Evolutionary conservation across 2,888 invertebrate genomes (phyloP).

Genomic region (Notodonta dromedarius): DNA sequence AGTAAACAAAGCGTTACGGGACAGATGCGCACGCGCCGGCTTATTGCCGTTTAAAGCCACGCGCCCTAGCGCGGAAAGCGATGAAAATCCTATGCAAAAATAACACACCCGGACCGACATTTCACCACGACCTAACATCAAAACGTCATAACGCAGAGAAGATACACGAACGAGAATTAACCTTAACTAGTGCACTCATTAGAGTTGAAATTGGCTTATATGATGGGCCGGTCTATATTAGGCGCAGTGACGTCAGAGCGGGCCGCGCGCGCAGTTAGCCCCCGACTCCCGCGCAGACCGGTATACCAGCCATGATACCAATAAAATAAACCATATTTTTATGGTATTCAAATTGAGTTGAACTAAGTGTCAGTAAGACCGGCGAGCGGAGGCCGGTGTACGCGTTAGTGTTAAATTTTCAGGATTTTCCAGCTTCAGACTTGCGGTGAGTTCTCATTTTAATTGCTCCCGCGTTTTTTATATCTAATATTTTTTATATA

Average conservation of each 20-base stretch:
- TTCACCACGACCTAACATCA: conserved; percentile 43
- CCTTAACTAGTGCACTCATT: conserved; percentile 28
- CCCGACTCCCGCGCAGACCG: conserved; percentile 66
- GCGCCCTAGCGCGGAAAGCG: conserved; percentile 64
- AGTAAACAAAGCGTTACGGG: conserved; percentile 65
- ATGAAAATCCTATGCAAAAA: conserved; percentile 78
- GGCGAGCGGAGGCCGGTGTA: conserved; percentile 38
- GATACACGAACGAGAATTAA: conserved; percentile 33
- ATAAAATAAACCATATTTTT: conserved; percentile 48
- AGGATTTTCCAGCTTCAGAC: conserved; percentile 51
- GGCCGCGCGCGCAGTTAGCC: conserved; percentile 71
- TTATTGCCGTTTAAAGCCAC: conserved; percentile 80
- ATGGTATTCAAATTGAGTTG: conserved; percentile 43
- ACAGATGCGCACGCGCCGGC: conserved; percentile 48
- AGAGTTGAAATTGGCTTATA: conserved; percentile 46
- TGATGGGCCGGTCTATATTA: conserved; percentile 64
- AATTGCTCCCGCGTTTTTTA: conserved; percentile 7
- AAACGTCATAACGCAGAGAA: conserved; percentile 43
- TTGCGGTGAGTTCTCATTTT: conserved; percentile 50
- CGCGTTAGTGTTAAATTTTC: conserved; percentile 46
- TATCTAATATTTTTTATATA: neutral
- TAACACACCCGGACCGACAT: conserved; percentile 74
- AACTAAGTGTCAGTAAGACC: conserved; percentile 46
- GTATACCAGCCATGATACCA: conserved; percentile 46
- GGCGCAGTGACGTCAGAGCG: conserved; percentile 68